A percentile compares a stretch with the other conserved stretches of the same genome.
Conservation (phyloP, 2,113 vertebrate genomes). For the human (Homo sapiens) region DNA sequence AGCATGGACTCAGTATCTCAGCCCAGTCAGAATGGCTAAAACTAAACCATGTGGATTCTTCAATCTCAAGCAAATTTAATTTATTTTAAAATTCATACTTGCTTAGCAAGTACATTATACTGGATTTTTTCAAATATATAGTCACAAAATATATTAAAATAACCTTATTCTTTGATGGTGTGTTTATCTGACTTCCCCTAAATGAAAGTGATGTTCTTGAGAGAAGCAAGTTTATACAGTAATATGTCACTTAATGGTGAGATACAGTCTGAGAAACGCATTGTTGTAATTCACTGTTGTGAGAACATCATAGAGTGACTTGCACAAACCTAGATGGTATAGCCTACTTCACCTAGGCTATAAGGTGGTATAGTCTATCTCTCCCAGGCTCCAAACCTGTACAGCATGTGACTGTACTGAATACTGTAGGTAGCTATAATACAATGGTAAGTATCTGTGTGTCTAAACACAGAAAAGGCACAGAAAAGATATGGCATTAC, state of each 20-base stretch:
- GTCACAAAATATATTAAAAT: background rate
- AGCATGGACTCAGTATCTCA: fast-evolving
- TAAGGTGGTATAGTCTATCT: no score
- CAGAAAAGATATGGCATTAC: background rate
- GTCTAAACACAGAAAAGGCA: background rate
- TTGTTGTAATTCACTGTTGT: no score
- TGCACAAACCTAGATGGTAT: background rate
- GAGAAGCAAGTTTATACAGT: background rate
- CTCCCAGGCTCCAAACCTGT: no score
- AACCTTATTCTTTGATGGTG: background rate
- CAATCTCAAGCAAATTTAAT: background rate
- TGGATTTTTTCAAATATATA: background rate
- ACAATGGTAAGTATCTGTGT: background rate
- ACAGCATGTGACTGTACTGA: background rate
- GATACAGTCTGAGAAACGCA: background rate
- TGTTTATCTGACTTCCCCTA: background rate
- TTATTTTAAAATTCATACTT: background rate
- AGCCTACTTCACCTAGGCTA: no score
- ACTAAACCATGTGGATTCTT: background rate
- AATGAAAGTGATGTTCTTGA: background rate
- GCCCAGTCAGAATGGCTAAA: background rate
- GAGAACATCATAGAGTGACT: no score
- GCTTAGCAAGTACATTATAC: background rate
- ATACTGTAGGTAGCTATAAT: background rate
- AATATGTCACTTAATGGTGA: background rate